These are phyloP conservation scores for Trichoplusia ni DNA, from an alignment of 1,140 invertebrate genomes.

Conservation along the genomic window DNA sequence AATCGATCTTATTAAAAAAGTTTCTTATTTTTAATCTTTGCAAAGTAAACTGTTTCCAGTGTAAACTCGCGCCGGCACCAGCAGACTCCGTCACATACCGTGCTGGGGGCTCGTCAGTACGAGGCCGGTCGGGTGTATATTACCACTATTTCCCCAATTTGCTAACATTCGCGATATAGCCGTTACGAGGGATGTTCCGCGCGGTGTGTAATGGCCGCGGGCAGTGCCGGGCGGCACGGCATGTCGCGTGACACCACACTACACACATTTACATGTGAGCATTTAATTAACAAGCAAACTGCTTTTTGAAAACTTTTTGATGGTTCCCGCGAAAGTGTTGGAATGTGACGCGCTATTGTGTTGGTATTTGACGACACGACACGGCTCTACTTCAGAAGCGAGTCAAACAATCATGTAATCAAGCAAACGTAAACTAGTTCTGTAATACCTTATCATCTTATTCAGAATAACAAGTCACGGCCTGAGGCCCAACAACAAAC, in stretches of 20 bases:
- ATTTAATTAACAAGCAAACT: background rate
- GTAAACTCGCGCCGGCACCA: background rate
- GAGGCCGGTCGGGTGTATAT: background rate
- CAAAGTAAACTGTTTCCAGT: too few species aligned
- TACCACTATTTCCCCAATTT: background rate
- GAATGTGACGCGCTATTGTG: background rate
- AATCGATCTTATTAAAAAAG: too few species aligned
- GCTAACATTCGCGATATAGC: background rate
- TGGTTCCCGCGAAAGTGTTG: background rate
- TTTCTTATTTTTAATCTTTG: too few species aligned
- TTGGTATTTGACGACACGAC: background rate
- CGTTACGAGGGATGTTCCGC: background rate
- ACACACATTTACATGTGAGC: background rate
- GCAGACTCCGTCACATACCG: background rate
- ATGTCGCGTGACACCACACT: background rate
- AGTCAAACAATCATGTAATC: background rate
- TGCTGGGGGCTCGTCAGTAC: background rate
- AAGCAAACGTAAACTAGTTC: too few species aligned
- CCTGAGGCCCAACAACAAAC: background rate
- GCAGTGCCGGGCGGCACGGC: conserved; percentile 9
- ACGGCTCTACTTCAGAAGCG: too few species aligned
- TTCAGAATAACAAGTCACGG: background rate
- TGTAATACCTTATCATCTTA: background rate
- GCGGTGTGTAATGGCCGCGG: background rate
- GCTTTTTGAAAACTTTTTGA: conserved; percentile 1